Evolutionary conservation across 2,888 invertebrate species (phyloP), one percentile per base, ranked within the genome.

Genomic region (Noctua fimbriata): DNA sequence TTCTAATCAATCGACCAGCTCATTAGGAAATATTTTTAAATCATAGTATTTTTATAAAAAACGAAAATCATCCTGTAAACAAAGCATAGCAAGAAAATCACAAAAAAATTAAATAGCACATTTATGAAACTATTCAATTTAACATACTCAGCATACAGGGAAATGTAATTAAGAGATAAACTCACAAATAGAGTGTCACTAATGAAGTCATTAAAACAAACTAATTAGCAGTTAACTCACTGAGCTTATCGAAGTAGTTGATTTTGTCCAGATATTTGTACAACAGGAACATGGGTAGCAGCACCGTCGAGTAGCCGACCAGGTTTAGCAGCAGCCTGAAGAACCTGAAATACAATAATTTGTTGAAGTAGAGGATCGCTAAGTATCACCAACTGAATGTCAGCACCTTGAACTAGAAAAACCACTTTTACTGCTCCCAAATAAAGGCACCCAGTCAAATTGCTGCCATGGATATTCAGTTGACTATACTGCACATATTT

Each of bases 261-360:
- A 97, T 98, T 91, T 97, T 97, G 85, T 98, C 97, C 44, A 99
- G 97, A 95, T 99, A 99, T 93, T 98, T 98, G 93, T 98, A 98
- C 77, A 99, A 97, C 32, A 99, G 95, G 92, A 98, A 98, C 71
- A 98, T 98, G 2, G 99, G 99, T 80, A 99, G 94, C 92, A 99
- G 97, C 78, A 99, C 97, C n/a, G 99, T 98, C 6, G 98, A 97
- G 94, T 99, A 99, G 24, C 99, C 99, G 32, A 98, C 97, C 77
- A 99, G 97, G 95, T 99, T 99, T 44, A 98, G 96, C 65, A 98
- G 91, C 65, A 99, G 96, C 85, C 98, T 98, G 88, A 98, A 97
- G 32, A 98, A 92, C 99, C 99, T 96, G 92, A 0, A 91, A 92
- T 49, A 70, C 28, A 21, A 36, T 1, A 0, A 24, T 14, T 41